These are phyloP conservation scores for Pantherophis alleghaniensis DNA, from an alignment of 2,797 vertebrate genomes.

Conservation along the genomic window DNA sequence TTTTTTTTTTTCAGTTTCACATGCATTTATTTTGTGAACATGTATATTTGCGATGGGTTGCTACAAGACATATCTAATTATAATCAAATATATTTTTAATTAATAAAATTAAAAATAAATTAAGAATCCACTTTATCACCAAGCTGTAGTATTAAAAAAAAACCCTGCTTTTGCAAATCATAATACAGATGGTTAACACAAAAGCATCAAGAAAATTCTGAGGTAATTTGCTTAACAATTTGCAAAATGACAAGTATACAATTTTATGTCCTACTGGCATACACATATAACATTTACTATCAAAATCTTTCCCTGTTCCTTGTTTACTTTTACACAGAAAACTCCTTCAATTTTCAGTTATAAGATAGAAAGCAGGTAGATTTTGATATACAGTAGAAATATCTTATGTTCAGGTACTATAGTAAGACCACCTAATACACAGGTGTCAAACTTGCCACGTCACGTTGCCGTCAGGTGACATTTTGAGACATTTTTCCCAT, in stretches of 20 bases:
- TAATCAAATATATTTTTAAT: neutral
- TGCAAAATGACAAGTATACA: neutral
- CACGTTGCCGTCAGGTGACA: too few relatives aligned
- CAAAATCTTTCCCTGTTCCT: neutral
- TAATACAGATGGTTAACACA: neutral
- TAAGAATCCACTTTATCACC: neutral
- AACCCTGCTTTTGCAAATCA: neutral
- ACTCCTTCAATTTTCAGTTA: neutral
- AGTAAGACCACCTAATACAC: neutral
- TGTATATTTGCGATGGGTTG: neutral
- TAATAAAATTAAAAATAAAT: neutral
- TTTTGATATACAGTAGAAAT: too few relatives aligned
- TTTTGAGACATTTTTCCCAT: too few relatives aligned
- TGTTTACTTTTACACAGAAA: neutral
- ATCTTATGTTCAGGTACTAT: neutral
- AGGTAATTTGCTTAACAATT: neutral
- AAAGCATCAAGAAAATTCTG: neutral
- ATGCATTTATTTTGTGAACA: neutral
- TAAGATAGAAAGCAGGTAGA: too few relatives aligned
- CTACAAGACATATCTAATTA: neutral
- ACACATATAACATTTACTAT: neutral
- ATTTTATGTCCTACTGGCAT: neutral
- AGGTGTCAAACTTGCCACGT: too few relatives aligned
- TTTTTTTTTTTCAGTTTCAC: neutral
- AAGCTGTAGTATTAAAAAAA: neutral